A percentile compares a stretch with the other conserved stretches of the same genome.
Conservation (phyloP, 2,797 vertebrate species). For the Danio jaintianensis region DNA sequence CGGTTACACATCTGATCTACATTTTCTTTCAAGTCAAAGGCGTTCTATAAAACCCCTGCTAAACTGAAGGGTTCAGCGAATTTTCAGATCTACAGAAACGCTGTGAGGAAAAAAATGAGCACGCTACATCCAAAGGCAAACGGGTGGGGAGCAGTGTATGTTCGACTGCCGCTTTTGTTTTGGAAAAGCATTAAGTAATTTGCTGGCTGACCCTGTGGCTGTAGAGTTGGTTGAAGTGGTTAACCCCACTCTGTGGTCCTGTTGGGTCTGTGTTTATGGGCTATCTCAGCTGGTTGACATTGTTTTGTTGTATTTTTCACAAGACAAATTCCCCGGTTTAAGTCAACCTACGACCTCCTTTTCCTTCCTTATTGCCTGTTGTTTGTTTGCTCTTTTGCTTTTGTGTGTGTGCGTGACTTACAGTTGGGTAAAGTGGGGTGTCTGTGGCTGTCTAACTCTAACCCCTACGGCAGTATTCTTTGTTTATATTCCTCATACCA, state of each 20-base stretch:
- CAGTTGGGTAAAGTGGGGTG: constrained; percentile 12
- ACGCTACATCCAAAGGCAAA: constrained; percentile 23
- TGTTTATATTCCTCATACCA: constrained; percentile 19
- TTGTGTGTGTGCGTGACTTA: constrained; percentile 2
- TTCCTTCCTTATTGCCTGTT: constrained; percentile 54
- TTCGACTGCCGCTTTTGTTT: constrained; percentile 40
- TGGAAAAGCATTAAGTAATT: constrained; percentile 41
- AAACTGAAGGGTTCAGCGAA: constrained; percentile 33
- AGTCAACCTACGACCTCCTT: constrained; percentile 50
- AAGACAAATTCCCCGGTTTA: constrained; percentile 51
- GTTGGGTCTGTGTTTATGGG: constrained; percentile 37
- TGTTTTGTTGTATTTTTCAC: constrained; percentile 50
- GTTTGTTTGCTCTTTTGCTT: constrained; percentile 57
- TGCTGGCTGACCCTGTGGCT: constrained; percentile 12
- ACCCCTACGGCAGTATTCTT: neutral
- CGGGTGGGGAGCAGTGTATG: neutral
- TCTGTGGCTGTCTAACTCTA: constrained; percentile 23
- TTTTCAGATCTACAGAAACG: constrained; percentile 51
- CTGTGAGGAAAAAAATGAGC: constrained; percentile 41
- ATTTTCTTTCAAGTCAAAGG: constrained; percentile 54
- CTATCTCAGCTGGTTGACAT: constrained; percentile 51
- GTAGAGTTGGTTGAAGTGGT: constrained; percentile 26
- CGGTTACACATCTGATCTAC: constrained; percentile 57
- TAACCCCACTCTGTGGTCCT: constrained; percentile 14
- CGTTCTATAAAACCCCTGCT: constrained; percentile 35